Base-by-base conservation (phyloP, 2,113 vertebrate species). In the Noctilio leporinus region DNA sequence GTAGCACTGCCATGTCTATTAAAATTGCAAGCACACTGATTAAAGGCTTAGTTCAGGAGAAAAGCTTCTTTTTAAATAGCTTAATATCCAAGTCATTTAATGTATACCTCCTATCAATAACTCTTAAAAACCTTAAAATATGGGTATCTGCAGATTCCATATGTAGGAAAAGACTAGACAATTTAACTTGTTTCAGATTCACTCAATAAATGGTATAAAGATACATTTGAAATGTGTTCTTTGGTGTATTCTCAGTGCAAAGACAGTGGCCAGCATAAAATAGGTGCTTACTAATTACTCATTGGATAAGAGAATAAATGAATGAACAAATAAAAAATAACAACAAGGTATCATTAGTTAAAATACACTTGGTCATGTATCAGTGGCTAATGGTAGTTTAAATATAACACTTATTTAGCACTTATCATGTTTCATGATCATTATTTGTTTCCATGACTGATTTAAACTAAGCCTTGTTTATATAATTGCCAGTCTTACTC, bases 51-150 rank as follows among this genome's bases (percentile, higher is more conserved):
- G 24, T 94, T 78, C 22, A 70, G 20, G 33, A 7, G 8, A 81
- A 20, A 35, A 2, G 35, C 4, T 86, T 67, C 35, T 20, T 75
- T 70, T 89, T 57, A 92, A 94, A 65, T 35, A 83, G 33, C 40
- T 76, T 84, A 64, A 30, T 82, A 82, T 40, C 28, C 26, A 45
- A 78, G 2, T 72, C 77, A 53, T 17, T 51, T 69, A 89, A 87
- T 77, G 49, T 10, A 62, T 40, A 76, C 14, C 57, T 17, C 87
- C 12, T 38, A 76, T n/a, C 24, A 16, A 38, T 22, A 40, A 11
- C 38, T 80, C 49, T 93, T 78, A 24, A 85, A 93, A 78, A 89
- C 15, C 64, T 95, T 67, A 81, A 93, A 67, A 82, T 81, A 67
- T 35, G 26, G 38, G 7, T 69, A 81, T 20, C 59, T 91, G 7